Evolutionary conservation across 2,113 vertebrate genomes (phyloP), one percentile per base, ranked within the genome.

Genomic region (Labeo catla): DNA sequence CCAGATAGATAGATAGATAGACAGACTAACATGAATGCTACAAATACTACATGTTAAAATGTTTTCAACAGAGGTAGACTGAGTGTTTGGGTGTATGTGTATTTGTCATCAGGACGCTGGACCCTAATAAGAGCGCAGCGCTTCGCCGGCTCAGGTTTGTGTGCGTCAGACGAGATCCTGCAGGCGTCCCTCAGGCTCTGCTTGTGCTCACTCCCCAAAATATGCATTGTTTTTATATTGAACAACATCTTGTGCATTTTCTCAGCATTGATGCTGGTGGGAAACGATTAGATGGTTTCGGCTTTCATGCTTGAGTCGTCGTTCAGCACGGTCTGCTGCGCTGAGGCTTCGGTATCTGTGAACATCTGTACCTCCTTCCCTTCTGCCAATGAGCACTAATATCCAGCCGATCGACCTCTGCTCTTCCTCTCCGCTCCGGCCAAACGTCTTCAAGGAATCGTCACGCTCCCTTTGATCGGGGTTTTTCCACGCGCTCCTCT

Each of bases 331-430:
- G 52, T 65, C 84, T 80, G 47, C 9, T 85, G 83, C 73, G 15
- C 59, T 73, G 50, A 76, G 8, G 45, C 57, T 61, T 49, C 45
- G 78, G 61, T 50, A 76, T 66, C 74, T 61, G n/a, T 61, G 66
- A 70, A 92, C 92, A 94, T 94, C 92, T 95, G 91, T 91, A 95
- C 89, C 88, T n/a, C 87, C 91, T 92, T 93, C 91, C 94, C 84
- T 0, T 0, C 86, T 89, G 88, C 92, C 93, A 94, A 91, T 91
- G 90, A 94, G 73, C 84, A 82, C 83, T 0, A 2, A 70, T 83
- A 93, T 90, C 92, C 95, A 92, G 89, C 91, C 39, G 78, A 92
- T 93, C 91, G 91, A 87, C 94, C 92, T 95, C 94, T 90, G 88
- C 43, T 72, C 87, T 73, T 59, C 84, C 74, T 61, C 15, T 79